Evolutionary conservation across 1,140 invertebrate species (phyloP), one percentile per base, ranked within the genome.

Genomic region (Lysiphlebus fabarum): DNA sequence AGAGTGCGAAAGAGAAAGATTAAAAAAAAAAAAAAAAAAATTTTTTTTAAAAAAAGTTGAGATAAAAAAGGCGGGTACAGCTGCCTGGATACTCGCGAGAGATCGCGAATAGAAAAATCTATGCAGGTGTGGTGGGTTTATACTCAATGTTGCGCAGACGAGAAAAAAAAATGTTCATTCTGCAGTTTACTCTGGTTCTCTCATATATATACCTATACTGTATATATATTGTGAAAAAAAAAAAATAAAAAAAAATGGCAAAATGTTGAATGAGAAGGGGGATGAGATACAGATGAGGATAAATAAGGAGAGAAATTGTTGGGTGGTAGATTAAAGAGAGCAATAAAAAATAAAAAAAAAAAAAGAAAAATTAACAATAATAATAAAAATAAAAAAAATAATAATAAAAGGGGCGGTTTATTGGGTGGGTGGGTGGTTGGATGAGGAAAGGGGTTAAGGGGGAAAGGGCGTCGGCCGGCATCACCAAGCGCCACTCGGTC

Each of bases 401-500:
- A 50, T 17, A 7, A 34, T 14, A 11, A 44, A 6, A 10, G 50
- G 50, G 45, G 9, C 11, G 45, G 41, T 7, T 41, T 45, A 11
- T 42, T 10, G 43, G 36, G 4, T 26, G 17, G 17, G n/a, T 12
- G 40, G 14, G 34, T 10, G 17, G 17, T 4, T 12, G 40, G 14
- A 14, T 10, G 58, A 53, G 49, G 49, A 38, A 42, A 34, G 37
- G 48, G 37, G 60, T 34, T 42, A 55, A 14, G 43, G 11, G 54
- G 68, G 68, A 66, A 72, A 71, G 68, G 70, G 71, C 71, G 70
- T 71, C 70, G 68, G 70, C 70, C 71, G 70, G 71, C 71, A 70
- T 73, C 71, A 70, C 69, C 70, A 70, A 73, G 71, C 71, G 71
- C 71, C 71, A 73, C 71, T 73, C 70, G 71, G 71, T 73, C 71